A percentile compares a stretch with the other conserved stretches of the same genome.
Conservation (phyloP, 1,140 invertebrate genomes). For the Drosophila pandora region DNA sequence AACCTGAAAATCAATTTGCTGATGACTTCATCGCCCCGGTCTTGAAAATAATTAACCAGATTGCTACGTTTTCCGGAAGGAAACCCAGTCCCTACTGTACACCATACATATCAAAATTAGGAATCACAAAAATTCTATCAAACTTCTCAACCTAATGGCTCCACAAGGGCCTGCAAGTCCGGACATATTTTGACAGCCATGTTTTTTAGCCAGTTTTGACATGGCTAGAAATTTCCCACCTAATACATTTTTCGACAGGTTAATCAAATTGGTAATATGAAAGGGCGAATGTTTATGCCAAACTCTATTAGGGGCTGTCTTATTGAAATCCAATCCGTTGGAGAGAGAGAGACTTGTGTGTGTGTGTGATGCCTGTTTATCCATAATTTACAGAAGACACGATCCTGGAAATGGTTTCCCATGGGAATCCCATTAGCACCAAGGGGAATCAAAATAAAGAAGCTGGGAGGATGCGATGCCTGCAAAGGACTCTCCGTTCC, state of each 20-base stretch:
- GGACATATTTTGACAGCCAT: conserved; percentile 22
- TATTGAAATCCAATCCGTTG: conserved; percentile 44
- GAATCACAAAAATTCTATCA: conserved; percentile 44
- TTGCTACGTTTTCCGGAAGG: conserved; percentile 32
- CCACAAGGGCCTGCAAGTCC: neutral
- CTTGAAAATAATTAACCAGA: conserved; percentile 69
- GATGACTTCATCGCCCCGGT: conserved; percentile 65
- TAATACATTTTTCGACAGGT: conserved; percentile 45
- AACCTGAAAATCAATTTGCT: conserved; percentile 72
- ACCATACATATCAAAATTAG: conserved; percentile 38
- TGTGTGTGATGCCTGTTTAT: conserved; percentile 34
- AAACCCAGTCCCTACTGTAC: conserved; percentile 7
- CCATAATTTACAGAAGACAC: conserved; percentile 49
- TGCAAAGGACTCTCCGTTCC: conserved; percentile 22
- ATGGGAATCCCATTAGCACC: conserved; percentile 65
- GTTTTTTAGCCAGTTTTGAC: conserved; percentile 3
- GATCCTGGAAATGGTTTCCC: conserved; percentile 21
- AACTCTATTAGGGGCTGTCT: conserved; percentile 53
- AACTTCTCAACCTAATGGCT: conserved; percentile 8
- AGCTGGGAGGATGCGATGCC: neutral
- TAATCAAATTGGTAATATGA: conserved; percentile 54
- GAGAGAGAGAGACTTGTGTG: too few species aligned
- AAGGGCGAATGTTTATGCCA: conserved; percentile 36
- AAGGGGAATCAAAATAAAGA: conserved; percentile 1
- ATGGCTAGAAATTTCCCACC: conserved; percentile 6